Evolutionary conservation across 2,888 invertebrate genomes (phyloP).

Genomic region (Chymomyza amoena): DNA sequence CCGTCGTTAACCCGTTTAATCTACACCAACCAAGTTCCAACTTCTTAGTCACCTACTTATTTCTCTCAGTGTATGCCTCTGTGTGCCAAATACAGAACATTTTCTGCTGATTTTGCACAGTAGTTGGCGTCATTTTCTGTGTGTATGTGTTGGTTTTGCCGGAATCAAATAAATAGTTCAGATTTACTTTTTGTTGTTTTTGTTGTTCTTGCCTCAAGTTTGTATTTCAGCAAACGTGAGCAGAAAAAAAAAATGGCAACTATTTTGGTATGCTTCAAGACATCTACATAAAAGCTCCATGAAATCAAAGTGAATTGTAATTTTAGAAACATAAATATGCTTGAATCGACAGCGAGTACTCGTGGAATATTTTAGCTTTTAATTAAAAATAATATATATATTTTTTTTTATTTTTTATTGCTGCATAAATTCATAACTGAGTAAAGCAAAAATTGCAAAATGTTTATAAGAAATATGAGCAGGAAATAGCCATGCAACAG

Average conservation of each 20-base stretch:
- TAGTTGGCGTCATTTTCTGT: conserved; percentile 60
- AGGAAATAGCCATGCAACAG: not conserved
- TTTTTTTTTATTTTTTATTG: conserved; percentile 28
- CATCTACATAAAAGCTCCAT: conserved; percentile 36
- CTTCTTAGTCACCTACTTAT: not conserved
- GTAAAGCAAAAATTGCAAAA: conserved; percentile 17
- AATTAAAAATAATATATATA: conserved; percentile 42
- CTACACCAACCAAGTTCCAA: too few relatives aligned
- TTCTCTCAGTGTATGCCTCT: not conserved
- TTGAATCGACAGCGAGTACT: conserved; percentile 3
- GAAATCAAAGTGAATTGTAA: conserved; percentile 30
- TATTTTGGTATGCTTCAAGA: conserved; percentile 11
- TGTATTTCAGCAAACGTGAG: conserved; percentile 58
- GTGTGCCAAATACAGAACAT: conserved; percentile 42
- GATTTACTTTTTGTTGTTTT: conserved; percentile 49
- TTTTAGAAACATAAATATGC: conserved; percentile 18
- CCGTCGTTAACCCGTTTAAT: too few relatives aligned
- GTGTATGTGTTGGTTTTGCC: conserved; percentile 21
- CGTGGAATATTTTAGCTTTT: conserved; percentile 26
- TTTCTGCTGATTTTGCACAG: conserved; percentile 64
- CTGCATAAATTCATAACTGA: not conserved
- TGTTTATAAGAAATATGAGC: not conserved
- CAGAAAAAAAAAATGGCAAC: conserved; percentile 31
- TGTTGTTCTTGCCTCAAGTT: conserved; percentile 45
- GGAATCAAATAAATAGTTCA: conserved; percentile 67